Evolutionary conservation across 2,797 vertebrate genomes (phyloP), one percentile per base, ranked within the genome.

Genomic region (Orientallactaga sibirica): DNA sequence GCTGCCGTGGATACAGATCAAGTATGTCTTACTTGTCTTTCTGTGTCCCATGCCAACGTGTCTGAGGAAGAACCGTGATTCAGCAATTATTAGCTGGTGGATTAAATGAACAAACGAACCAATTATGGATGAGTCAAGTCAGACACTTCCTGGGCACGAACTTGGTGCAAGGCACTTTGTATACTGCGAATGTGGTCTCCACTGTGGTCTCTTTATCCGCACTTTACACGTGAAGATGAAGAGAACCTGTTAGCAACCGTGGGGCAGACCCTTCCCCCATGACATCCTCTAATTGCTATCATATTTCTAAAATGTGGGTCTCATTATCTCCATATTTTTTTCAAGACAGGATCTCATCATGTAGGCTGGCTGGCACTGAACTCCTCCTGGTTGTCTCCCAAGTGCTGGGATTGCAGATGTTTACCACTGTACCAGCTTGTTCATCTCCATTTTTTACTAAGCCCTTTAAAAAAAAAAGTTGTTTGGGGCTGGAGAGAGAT

Each of bases 101-200:
- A 84, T 86, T 92, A 74, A 94, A 70, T 41, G 80, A 78, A 79
- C 61, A 76, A 77, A 77, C 37, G 48, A 87, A 58, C 33, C 62
- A 29, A 71, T 67, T 71, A 84, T 58, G 68, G 75, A 67, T 37
- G 66, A 73, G 74, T 92, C 61, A 71, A n/a, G 86, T 85, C 62
- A 86, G 48, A 82, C 75, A 76, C 93, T 85, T 92, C 41, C 55
- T 24, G 68, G 76, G 85, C 74, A 91, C 58, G 37, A 78, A 78
- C 80, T 80, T 80, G 86, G 22, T 77, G 12, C 18, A 81, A 70
- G 82, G 55, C 15, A 70, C 20, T 92, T 84, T 16, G 55, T 58
- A 16, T 58, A 16, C 55, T 3, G 14, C 15, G 55, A 16, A 58
- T 58, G 55, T 58, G 55, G 55, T 58, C 55, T 58, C 55, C 11